Percentiles rank a stretch among this genome's conserved stretches.
Conservation (phyloP, 2,888 invertebrate genomes). For the Nemapogon koenigi region DNA sequence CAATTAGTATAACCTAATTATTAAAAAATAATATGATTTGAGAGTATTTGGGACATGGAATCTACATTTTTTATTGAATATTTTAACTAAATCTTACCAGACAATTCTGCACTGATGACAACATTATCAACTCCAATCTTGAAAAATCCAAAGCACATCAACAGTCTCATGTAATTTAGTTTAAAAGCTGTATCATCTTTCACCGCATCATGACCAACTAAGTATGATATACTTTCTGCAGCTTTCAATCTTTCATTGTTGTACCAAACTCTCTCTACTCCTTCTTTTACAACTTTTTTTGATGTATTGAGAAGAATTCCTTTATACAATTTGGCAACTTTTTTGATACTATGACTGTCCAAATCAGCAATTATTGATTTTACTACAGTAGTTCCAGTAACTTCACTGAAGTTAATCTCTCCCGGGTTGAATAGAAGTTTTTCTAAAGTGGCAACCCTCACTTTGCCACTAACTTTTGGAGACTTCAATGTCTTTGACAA, state of each 20-base stretch:
- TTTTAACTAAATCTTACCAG: conserved; percentile 43
- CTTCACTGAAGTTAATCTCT: conserved; percentile 76
- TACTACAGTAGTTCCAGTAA: conserved; percentile 69
- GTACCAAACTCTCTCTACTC: conserved; percentile 66
- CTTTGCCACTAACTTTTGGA: conserved; percentile 49
- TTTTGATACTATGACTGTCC: conserved; percentile 66
- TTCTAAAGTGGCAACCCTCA: conserved; percentile 66
- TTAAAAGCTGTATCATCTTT: conserved; percentile 70
- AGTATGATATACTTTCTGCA: conserved; percentile 53
- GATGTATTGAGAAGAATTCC: conserved; percentile 65
- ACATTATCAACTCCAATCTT: conserved; percentile 57
- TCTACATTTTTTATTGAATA: neutral
- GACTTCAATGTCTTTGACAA: conserved; percentile 54
- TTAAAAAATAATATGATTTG: neutral
- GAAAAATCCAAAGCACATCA: conserved; percentile 71
- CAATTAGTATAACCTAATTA: neutral
- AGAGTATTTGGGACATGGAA: neutral
- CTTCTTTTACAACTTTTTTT: conserved; percentile 54
- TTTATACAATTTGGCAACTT: conserved; percentile 67
- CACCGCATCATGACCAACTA: conserved; percentile 59
- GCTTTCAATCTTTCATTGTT: conserved; percentile 74
- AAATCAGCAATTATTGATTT: conserved; percentile 69
- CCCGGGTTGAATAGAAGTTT: conserved; percentile 73
- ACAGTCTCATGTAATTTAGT: conserved; percentile 67
- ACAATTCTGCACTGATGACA: conserved; percentile 64